Base-by-base conservation (phyloP, 2,797 vertebrate species). In the Anguilla marmorata region DNA sequence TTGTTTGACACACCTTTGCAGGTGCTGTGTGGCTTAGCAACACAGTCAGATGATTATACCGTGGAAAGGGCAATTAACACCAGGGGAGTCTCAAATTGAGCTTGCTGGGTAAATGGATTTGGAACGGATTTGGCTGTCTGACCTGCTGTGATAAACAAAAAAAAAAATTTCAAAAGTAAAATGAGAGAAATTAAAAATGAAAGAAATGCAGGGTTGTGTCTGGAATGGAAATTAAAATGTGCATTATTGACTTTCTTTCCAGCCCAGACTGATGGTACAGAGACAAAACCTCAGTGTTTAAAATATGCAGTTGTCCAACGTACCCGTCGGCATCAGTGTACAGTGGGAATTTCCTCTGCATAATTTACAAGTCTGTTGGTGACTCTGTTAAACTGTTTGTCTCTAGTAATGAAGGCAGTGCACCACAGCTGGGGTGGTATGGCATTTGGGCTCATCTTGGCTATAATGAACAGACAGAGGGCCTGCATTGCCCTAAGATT, bases 361-460 rank as follows among this genome's bases (percentile, higher is more conserved):
- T 92, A 89, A 91, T 91, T 90, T 86, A 91, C 87, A 79, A 87
- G 88, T 86, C 85, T 90, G 89, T 90, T 87, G 90, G 84, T 85
- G 79, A 45, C 86, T 79, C 63, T 58, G 58, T 84, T 83, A 88
- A 90, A 87, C 79, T 79, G 86, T 91, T 89, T 90, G 84, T 86
- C 87, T 91, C 88, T 37, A 50, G 48, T 86, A 90, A 91, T 90
- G 79, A 89, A 85, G 37, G 58, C 54, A 63, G 14, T 63, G 14
- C 41, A 48, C 63, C 41, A n/a, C 21, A 74, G 86, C 50, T 37
- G n/a, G 72, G 16, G 5, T 6, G 41, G 74, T 37, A 41, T 72
- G 66, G 66, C 74, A 79, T 37, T 37, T 37, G 14, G 33, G 74
- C 74, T 79, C 74, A 60, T 7, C n/a, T 30, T 60, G 27, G 33